These are phyloP conservation scores for Penaeus vannamei DNA, from an alignment of 1,140 invertebrate genomes.

Conservation along the genomic window DNA sequence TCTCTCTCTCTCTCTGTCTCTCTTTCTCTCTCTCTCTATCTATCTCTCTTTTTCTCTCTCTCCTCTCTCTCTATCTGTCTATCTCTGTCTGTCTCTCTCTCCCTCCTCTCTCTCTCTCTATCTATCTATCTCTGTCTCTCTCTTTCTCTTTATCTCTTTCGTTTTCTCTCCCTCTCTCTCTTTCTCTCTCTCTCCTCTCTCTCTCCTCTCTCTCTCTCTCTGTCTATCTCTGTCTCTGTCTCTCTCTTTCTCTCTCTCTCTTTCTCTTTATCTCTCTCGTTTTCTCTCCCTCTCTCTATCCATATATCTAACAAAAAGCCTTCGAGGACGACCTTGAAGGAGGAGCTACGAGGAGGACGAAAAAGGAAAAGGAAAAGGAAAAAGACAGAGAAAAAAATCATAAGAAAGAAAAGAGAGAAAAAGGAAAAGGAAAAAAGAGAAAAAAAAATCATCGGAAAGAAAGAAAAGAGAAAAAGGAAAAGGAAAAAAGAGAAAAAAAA, in stretches of 20 bases:
- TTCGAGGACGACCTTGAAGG: background rate
- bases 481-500: conserved; percentile 27
- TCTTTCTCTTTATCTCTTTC: conserved; percentile 17
- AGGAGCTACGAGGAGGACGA: background rate
- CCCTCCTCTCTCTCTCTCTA: background rate
- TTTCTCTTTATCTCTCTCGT: conserved; percentile 5
- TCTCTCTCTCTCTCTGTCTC: conserved; percentile 25
- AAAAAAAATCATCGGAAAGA: background rate
- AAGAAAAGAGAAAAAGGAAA: conserved; percentile 18
- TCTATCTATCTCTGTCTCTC: background rate
- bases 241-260: conserved; percentile 18
- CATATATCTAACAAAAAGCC: background rate
- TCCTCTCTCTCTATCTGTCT: too few species aligned
- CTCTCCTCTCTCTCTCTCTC: background rate
- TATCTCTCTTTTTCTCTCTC: conserved; percentile 17
- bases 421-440: conserved; percentile 22
- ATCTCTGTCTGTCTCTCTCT: too few species aligned
- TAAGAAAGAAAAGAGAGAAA: background rate
- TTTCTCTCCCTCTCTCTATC: background rate
- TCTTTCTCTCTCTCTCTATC: conserved; percentile 21
- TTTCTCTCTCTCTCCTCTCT: conserved; percentile 9
- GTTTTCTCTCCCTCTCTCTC: conserved; percentile 10
- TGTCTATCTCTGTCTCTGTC: conserved; percentile 12
- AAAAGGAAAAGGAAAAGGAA: background rate
- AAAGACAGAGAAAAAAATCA: background rate